Conservation (phyloP, 2,888 invertebrate genomes). For the Apoderus coryli region DNA sequence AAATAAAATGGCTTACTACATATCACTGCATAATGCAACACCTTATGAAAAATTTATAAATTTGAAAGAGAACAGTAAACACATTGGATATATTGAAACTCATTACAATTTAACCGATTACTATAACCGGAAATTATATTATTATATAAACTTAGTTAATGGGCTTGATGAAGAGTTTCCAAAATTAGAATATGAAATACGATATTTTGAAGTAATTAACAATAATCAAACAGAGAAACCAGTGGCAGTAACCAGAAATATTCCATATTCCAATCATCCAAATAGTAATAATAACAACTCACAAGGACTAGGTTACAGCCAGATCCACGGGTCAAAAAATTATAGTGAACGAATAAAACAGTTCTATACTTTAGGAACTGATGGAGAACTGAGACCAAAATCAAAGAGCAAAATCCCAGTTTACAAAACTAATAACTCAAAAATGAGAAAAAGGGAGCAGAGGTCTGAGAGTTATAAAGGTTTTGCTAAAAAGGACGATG, state of each 20-base stretch:
- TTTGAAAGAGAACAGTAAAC: not conserved
- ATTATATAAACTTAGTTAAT: conserved; percentile 15
- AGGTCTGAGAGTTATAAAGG: not conserved
- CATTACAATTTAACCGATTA: conserved; percentile 1
- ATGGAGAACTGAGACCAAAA: not conserved
- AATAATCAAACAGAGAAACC: too few species aligned
- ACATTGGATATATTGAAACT: too few species aligned
- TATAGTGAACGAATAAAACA: too few species aligned
- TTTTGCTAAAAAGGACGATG: conserved; percentile 6
- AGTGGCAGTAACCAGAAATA: too few species aligned
- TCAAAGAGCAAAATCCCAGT: conserved; percentile 8
- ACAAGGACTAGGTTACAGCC: too few species aligned
- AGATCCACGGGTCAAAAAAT: too few species aligned
- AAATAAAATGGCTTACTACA: not conserved
- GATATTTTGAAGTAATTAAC: conserved; percentile 13
- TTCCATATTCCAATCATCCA: too few species aligned
- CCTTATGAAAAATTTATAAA: not conserved
- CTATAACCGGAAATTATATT: conserved; percentile 10
- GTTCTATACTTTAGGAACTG: too few species aligned
- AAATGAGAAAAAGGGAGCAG: too few species aligned
- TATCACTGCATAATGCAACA: not conserved
- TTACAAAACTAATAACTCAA: conserved; percentile 1
- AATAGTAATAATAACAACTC: too few species aligned
- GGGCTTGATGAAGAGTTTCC: conserved; percentile 6
- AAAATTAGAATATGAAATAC: conserved; percentile 6